Conservation (phyloP, 2,888 invertebrate genomes). For the Drosophila tripunctata region DNA sequence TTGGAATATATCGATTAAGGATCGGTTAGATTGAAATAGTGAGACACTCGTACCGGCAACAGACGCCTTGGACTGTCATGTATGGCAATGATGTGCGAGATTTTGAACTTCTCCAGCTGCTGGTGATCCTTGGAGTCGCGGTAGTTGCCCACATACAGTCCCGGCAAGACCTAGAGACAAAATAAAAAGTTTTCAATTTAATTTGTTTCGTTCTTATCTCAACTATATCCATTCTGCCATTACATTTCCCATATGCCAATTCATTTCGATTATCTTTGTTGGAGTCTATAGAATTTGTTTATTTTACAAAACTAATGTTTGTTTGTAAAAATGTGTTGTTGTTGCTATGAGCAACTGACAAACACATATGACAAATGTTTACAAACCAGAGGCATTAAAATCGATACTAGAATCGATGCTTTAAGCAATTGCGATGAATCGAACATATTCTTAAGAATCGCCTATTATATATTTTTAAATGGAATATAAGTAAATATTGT, state of each 20-base stretch:
- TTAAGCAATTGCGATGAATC: too few relatives aligned
- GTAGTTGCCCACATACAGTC: conserved; percentile 97
- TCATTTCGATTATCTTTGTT: conserved; percentile 46
- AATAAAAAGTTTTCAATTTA: background rate
- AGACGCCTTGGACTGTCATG: conserved; percentile 96
- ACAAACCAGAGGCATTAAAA: too few relatives aligned
- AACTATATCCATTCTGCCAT: too few relatives aligned
- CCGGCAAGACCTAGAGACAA: conserved; percentile 91
- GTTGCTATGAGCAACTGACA: conserved; percentile 29
- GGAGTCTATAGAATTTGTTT: conserved; percentile 34
- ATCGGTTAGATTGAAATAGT: background rate
- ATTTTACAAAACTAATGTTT: conserved; percentile 7
- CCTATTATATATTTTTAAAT: too few relatives aligned
- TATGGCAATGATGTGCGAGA: conserved; percentile 97
- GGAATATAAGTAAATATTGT: too few relatives aligned
- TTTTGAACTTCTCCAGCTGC: conserved; percentile 94
- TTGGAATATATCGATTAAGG: background rate
- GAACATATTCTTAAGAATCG: too few relatives aligned
- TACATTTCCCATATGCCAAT: conserved; percentile 74
- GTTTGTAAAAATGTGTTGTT: conserved; percentile 16
- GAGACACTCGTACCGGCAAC: conserved; percentile 88
- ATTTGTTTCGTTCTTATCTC: background rate
- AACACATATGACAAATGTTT: conserved; percentile 51
- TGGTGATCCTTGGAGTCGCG: conserved; percentile 96
- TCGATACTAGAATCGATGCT: too few relatives aligned